A percentile compares a stretch with the other conserved stretches of the same genome.
phyloP scores from a whole-genome alignment of 2,888 invertebrate genomes.

The Lydus trimaculatus region DNA sequence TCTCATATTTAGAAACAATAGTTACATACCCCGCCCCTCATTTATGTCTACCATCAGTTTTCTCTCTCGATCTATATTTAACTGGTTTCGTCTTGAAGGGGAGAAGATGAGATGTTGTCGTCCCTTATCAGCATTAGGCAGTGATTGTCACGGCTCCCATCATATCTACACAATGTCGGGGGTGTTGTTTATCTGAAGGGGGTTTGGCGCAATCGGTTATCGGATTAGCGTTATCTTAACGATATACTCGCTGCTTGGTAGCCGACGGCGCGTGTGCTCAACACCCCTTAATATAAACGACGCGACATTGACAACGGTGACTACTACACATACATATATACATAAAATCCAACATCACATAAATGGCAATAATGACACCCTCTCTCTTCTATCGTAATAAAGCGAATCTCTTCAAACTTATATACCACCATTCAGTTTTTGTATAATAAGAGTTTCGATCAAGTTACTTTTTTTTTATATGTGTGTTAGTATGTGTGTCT shows the following conservation, averaged over 20 bases:
- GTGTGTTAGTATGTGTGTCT: not conserved
- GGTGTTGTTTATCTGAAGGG: conserved; percentile 58
- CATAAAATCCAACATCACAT: not conserved
- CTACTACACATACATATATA: not conserved
- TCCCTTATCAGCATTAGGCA: conserved; percentile 59
- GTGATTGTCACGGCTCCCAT: conserved; percentile 60
- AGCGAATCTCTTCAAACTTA: not conserved
- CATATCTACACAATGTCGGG: conserved; percentile 50
- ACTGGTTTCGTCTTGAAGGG: conserved; percentile 32
- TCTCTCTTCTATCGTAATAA: not conserved
- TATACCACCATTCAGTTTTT: not conserved
- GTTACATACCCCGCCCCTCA: not conserved
- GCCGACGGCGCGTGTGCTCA: conserved; percentile 51
- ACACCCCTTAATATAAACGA: conserved; percentile 31
- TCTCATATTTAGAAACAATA: not conserved
- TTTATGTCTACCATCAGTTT: not conserved
- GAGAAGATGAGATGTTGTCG: conserved; percentile 49
- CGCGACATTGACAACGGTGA: conserved; percentile 19
- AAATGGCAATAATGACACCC: conserved; percentile 1
- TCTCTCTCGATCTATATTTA: not conserved
- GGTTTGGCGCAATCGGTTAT: conserved; percentile 59
- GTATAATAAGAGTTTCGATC: not conserved
- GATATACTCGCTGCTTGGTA: conserved; percentile 57
- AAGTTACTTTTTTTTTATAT: not conserved
- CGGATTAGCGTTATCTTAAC: conserved; percentile 63